Percentiles rank a stretch among this genome's conserved stretches.
phyloP scores from a whole-genome alignment of 2,888 invertebrate species.

The Periphyllus acericola region DNA sequence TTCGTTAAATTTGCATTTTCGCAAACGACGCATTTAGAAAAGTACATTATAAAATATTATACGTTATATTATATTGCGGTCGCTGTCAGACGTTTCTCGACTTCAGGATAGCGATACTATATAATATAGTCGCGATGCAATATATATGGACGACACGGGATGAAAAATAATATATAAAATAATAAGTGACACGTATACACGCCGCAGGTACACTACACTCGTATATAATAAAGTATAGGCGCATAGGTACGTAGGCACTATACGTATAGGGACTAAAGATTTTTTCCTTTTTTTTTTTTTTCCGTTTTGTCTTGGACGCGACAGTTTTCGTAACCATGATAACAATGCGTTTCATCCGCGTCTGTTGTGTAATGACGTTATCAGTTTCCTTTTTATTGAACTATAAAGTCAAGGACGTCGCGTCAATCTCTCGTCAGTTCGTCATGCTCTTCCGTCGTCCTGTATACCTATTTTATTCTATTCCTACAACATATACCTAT shows the following conservation, averaged over 20 bases:
- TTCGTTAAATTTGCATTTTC: not conserved
- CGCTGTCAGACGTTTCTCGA: not conserved
- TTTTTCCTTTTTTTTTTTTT: not conserved
- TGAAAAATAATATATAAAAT: not conserved
- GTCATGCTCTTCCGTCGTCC: conserved; percentile 27
- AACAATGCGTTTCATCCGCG: conserved; percentile 53
- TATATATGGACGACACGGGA: not conserved
- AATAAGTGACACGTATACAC: not conserved
- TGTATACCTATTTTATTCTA: not conserved
- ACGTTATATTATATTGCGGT: not conserved
- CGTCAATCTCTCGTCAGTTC: conserved; percentile 51
- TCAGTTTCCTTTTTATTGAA: conserved; percentile 59
- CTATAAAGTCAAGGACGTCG: conserved; percentile 51
- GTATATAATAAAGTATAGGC: too few relatives aligned
- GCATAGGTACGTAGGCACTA: too few relatives aligned
- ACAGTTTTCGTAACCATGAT: conserved; percentile 27
- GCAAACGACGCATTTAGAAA: not conserved
- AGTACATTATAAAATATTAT: not conserved
- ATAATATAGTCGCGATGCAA: not conserved
- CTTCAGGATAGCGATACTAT: too few relatives aligned
- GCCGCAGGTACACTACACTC: not conserved
- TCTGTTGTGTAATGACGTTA: conserved; percentile 31
- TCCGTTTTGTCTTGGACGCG: not conserved
- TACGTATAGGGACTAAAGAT: not conserved
- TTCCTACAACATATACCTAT: not conserved